phyloP scores from a whole-genome alignment of 2,888 invertebrate genomes.

The Eristalis intricaria region DNA sequence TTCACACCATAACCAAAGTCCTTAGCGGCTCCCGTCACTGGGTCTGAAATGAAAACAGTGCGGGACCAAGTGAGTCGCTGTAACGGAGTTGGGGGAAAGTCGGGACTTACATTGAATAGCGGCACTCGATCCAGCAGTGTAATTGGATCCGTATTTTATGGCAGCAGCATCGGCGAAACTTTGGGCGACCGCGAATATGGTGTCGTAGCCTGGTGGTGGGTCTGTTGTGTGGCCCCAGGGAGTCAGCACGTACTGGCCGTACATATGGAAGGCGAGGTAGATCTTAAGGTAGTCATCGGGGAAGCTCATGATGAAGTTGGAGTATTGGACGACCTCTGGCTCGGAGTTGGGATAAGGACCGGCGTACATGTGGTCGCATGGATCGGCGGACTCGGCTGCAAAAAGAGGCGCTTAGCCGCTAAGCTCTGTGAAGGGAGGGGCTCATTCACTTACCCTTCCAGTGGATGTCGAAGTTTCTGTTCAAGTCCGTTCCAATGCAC shows the following conservation, averaged over 20 bases:
- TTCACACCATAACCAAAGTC: conserved; percentile 82
- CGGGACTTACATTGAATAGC: conserved; percentile 82
- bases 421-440: background rate
- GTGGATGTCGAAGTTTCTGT: conserved; percentile 77
- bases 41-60: conserved; percentile 70
- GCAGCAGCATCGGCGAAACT: conserved; percentile 82
- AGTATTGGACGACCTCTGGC: conserved; percentile 81
- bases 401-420: background rate
- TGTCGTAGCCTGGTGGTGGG: conserved; percentile 81
- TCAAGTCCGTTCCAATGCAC: conserved; percentile 78
- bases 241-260: conserved; percentile 84
- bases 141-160: conserved; percentile 82
- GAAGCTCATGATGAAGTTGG: conserved; percentile 81
- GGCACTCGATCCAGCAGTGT: conserved; percentile 82
- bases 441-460: conserved; percentile 74
- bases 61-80: conserved; percentile 75
- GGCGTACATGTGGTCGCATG: conserved; percentile 80
- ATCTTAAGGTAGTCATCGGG: conserved; percentile 78
- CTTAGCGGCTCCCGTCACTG: conserved; percentile 76
- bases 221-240: conserved; percentile 83
- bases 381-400: conserved; percentile 81
- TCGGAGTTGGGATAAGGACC: conserved; percentile 84
- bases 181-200: conserved; percentile 81
- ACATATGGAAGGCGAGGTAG: conserved; percentile 84
- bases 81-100: background rate